phyloP scores from a whole-genome alignment of 2,888 invertebrate genomes.

The Panopea generosa region DNA sequence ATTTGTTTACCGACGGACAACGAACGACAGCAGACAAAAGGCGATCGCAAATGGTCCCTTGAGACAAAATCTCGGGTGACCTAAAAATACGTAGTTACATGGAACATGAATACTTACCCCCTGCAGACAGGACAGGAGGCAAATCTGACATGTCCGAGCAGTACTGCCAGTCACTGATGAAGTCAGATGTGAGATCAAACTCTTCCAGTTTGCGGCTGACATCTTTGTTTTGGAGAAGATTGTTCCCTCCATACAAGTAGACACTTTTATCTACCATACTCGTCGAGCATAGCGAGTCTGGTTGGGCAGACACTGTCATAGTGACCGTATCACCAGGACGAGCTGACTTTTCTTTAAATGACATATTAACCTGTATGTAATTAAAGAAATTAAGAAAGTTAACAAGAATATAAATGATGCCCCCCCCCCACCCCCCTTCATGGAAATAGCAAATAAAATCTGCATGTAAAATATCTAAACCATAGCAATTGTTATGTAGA shows the following conservation, averaged over 20 bases:
- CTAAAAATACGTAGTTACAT: too few relatives aligned
- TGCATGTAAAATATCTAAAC: too few relatives aligned
- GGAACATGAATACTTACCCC: too few relatives aligned
- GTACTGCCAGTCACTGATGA: conserved; percentile 56
- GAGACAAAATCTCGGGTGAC: too few relatives aligned
- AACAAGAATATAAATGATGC: background rate
- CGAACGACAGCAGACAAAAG: too few relatives aligned
- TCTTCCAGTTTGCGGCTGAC: conserved; percentile 33
- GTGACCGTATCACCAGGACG: conserved; percentile 87
- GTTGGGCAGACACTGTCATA: conserved; percentile 86
- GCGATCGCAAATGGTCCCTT: too few relatives aligned
- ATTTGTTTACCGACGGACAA: too few relatives aligned
- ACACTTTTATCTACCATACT: conserved; percentile 88
- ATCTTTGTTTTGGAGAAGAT: conserved; percentile 60
- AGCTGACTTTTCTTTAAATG: conserved; percentile 83
- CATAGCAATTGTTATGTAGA: too few relatives aligned
- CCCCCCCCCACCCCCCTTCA: conserved; percentile 27
- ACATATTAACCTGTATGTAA: conserved; percentile 79
- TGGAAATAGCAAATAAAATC: too few relatives aligned
- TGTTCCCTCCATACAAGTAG: conserved; percentile 83
- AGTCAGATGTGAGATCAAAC: conserved; percentile 59
- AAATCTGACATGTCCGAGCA: conserved; percentile 46
- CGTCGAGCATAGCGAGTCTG: conserved; percentile 88
- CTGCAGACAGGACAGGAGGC: conserved; percentile 32
- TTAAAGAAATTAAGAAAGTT: background rate